These are phyloP conservation scores for Brachystomella parvula DNA, from an alignment of 1,140 invertebrate genomes.

Conservation along the genomic window DNA sequence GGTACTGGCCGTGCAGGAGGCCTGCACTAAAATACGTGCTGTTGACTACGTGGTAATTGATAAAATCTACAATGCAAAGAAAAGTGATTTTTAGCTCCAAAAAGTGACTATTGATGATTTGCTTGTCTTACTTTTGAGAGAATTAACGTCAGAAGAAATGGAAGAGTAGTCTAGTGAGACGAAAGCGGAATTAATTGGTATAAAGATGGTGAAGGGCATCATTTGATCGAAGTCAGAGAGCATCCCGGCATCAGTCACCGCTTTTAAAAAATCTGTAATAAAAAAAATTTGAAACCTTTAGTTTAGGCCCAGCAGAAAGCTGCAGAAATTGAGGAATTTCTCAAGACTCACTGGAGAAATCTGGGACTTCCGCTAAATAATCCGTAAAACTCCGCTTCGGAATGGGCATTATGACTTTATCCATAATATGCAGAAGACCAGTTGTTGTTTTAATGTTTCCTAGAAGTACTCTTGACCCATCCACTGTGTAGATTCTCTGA, in stretches of 20 bases:
- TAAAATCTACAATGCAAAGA: conserved; percentile 26
- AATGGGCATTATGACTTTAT: conserved; percentile 32
- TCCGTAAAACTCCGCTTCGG: conserved; percentile 17
- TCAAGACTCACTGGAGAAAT: conserved; percentile 24
- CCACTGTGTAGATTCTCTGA: conserved; percentile 26
- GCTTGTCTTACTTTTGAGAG: conserved; percentile 17
- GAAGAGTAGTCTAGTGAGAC: conserved; percentile 1
- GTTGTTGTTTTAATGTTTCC: conserved; percentile 26
- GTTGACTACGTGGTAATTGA: conserved; percentile 35
- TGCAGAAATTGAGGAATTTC: conserved; percentile 3
- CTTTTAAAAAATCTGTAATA: conserved; percentile 20
- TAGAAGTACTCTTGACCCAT: conserved; percentile 24
- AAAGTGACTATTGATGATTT: neutral
- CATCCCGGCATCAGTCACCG: conserved; percentile 7
- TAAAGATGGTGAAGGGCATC: conserved; percentile 22
- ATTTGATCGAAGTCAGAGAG: neutral
- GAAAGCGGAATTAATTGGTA: conserved; percentile 18
- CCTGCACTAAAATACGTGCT: conserved; percentile 34
- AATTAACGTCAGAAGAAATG: conserved; percentile 1
- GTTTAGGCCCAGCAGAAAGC: too few species aligned
- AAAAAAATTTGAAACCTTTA: neutral
- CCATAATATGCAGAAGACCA: conserved; percentile 27
- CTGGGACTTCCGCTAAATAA: conserved; percentile 27
- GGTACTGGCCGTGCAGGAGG: conserved; percentile 26
- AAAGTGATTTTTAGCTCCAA: neutral